Base-by-base conservation (phyloP, 2,888 invertebrate species). In the Sesamia inferens region DNA sequence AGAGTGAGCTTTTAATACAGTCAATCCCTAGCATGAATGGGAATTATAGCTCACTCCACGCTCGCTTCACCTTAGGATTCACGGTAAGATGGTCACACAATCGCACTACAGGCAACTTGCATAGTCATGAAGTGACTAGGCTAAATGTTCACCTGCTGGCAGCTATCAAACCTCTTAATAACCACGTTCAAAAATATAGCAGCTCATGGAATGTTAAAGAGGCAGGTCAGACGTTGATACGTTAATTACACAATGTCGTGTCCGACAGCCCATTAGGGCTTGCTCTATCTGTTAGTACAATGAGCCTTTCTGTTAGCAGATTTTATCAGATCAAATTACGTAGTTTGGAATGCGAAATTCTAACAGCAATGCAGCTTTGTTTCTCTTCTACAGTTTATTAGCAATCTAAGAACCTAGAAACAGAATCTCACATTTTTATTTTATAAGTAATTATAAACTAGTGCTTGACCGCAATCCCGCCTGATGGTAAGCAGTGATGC, bases 221-320 rank as follows among this genome's bases (percentile, higher is more conserved):
- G 62, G 75, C 19, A 47, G 14, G 42, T 55, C 24, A 22, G 55
- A 72, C 72, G 68, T 42, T 66, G 82, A 82, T 68, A 72, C 68
- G 78, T 61, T 79, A 79, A 79, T 72, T 68, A 65, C 79, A 31
- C 7, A 42, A 82, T 82, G 64, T 61, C 78, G 82, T 79, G 79
- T 44, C 79, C 39, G 39, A 4, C 16, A 24, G 42, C 6, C 63
- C 82, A 79, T 82, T 78, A 79, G 51, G 51, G 16, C 55, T 47
- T 14, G 11, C 48, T 71, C 22, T 77, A 67, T 79, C 71, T 82
- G 48, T 71, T 71, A 65, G 71, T 42, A 64, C 66, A 63, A 59
- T 61, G 64, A 61, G 78, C 44, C 55, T 61, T 78, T 78, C 71
- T 31, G 24, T 47, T 48, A 7, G n/a, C 39, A 8, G 11, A 19